Base-by-base conservation (phyloP, 1,140 invertebrate species). In the Globodera rostochiensis region DNA sequence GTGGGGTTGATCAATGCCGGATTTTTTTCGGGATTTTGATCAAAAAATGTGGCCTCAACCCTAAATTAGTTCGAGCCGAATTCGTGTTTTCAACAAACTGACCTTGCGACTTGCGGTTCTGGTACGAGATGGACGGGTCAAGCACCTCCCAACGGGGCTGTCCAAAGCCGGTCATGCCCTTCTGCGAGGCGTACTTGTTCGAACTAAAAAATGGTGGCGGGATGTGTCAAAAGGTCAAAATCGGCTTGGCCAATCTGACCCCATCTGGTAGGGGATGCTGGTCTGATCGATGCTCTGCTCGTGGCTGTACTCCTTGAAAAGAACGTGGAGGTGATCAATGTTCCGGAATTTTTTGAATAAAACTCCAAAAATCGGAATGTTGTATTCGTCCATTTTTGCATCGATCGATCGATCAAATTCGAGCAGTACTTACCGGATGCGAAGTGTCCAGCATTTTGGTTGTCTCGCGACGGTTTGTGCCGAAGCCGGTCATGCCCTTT, bases 171-270 rank as follows among this genome's bases (percentile, higher is more conserved):
- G 88, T 89, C 88, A 89, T 89, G 69, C 84, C 87, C 87, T 89
- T 90, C 77, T 89, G 88, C 36, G 88, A 89, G 47, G 89, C 88
- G 74, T 88, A 89, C 74, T 89, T 82, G 84, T 89, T 89, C n/a
- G 87, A 64, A 19, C 57, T 64, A 5, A 11, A 53, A 53, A 64
- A 64, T 64, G 57, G 13, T 64, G 13, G 53, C 53, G 9, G 15
- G 15, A 53, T 53, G 8, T 53, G 8, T 53, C 53, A 53, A 53
- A 53, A 53, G 0, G 6, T 8, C 53, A 53, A 53, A 11, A 53
- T 53, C 15, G 53, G 53, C 53, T 8, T 11, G 15, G 8, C 15
- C 15, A n/a, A 64, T 19, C 57, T 15, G 15, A 87, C 70, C 88
- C 88, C 89, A 90, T 90, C 74, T 89, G 88, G 73, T 84, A 87